Evolutionary conservation across 2,113 vertebrate species (phyloP), one percentile per base, ranked within the genome.

Genomic region (Nannobrachium achirus): DNA sequence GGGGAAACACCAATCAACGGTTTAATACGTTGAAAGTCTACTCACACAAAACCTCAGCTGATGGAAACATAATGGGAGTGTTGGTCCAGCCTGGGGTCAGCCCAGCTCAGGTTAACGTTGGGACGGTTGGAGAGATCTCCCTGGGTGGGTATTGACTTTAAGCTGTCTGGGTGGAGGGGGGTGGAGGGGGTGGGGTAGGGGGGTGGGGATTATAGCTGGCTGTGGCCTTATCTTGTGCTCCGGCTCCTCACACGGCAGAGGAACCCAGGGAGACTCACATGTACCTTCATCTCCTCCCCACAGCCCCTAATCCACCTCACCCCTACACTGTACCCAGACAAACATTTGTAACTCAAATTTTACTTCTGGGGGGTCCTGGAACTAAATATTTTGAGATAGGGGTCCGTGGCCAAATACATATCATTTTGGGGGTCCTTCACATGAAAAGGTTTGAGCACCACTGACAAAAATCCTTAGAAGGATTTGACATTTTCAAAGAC

Each of bases 251-350:
- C 80, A 80, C 70, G 65, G 64, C 71, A 41, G 63, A 75, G 65
- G 63, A 80, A 80, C 63, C 58, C 64, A 68, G 82, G 73, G 74
- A 85, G 78, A 80, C 78, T 84, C 84, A 81, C 80, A 82, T 80
- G 79, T 78, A 56, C 84, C 89, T 90, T 89, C 90, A 91, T 91
- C 89, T 91, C 76, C 65, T 68, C 66, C 75, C 78, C 76, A 76
- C 88, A 89, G 85, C 75, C 68, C 71, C 70, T 81, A 82, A 85
- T 87, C 76, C 84, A 67, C 41, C 56, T 59, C 51, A 38, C 57
- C 59, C 42, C 63, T 68, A 69, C n/a, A n/a, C 71, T 57, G 50
- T 41, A 8, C n/a, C n/a, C n/a, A n/a, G n/a, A n/a, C n/a, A n/a
- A n/a, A n/a, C n/a, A n/a, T n/a, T n/a, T n/a, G n/a, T n/a, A n/a